Conservation (phyloP, 1,140 invertebrate genomes). For the Phenacoccus solenopsis region DNA sequence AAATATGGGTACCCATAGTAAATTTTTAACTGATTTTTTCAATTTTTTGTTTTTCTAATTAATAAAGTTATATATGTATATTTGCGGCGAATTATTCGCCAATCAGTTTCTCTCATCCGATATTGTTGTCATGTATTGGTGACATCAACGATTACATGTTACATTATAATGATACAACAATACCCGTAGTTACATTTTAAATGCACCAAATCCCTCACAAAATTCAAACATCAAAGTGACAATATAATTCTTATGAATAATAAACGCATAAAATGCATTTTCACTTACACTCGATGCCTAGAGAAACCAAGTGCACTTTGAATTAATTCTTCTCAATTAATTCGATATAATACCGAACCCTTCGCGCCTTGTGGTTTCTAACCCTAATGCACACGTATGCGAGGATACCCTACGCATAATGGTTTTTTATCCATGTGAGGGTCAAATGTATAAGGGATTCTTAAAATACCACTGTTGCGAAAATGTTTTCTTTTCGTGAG, state of each 20-base stretch:
- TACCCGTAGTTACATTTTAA: neutral
- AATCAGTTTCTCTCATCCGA: too few relatives aligned
- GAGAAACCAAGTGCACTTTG: neutral
- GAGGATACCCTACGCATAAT: neutral
- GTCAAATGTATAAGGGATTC: neutral
- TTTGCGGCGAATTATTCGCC: too few relatives aligned
- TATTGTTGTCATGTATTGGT: too few relatives aligned
- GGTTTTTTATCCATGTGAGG: neutral
- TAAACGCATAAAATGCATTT: constrained; percentile 8
- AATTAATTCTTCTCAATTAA: constrained; percentile 8
- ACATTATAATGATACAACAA: neutral
- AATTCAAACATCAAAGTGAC: neutral
- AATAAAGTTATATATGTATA: too few relatives aligned
- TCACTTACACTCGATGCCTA: neutral
- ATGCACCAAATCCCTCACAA: neutral
- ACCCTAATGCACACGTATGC: neutral
- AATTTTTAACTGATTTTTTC: too few relatives aligned
- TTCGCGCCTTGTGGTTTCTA: neutral
- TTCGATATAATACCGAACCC: neutral
- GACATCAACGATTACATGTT: too few relatives aligned
- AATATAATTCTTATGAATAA: constrained; percentile 12
- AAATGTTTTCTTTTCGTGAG: neutral
- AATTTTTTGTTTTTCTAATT: too few relatives aligned
- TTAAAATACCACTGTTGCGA: neutral
- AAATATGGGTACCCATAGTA: too few relatives aligned